Conservation (phyloP, 2,797 vertebrate genomes). For the Podarcis siculus region DNA sequence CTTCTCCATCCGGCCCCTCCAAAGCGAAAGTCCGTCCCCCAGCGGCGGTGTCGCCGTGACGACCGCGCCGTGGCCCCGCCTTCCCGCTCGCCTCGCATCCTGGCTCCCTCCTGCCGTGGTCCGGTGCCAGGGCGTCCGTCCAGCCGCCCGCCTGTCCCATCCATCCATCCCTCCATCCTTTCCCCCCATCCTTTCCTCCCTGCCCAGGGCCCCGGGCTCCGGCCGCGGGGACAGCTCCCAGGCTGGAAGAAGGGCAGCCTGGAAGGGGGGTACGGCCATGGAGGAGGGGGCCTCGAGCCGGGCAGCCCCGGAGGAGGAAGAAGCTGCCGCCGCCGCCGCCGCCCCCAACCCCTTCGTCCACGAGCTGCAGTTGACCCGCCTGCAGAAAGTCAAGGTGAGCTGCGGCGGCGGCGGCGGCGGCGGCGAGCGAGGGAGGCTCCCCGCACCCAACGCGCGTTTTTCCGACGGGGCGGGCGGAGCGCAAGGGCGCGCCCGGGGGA, state of each 20-base stretch:
- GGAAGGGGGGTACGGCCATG: slow-evolving; percentile 32
- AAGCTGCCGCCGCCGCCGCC: too few species aligned
- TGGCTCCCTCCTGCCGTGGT: not conserved
- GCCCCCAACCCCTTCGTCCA: slow-evolving; percentile 34
- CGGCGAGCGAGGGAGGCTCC: not conserved
- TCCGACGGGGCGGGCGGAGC: not conserved
- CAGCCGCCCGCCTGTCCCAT: not conserved
- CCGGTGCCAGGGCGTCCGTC: slow-evolving; percentile 18
- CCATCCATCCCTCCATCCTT: not conserved
- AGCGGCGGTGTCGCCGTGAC: slow-evolving; percentile 14
- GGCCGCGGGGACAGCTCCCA: slow-evolving; percentile 17
- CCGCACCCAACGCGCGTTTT: too few species aligned
- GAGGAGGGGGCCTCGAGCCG: slow-evolving; percentile 19
- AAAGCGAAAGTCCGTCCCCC: slow-evolving; percentile 31
- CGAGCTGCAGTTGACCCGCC: slow-evolving; percentile 2
- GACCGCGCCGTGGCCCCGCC: slow-evolving; percentile 28
- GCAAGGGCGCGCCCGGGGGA: not conserved
- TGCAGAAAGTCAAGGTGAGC: slow-evolving; percentile 29
- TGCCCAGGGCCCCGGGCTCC: not conserved
- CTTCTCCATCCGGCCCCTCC: slow-evolving; percentile 4
- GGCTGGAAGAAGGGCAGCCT: slow-evolving; percentile 19
- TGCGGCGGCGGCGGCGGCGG: not conserved
- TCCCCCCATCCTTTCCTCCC: not conserved
- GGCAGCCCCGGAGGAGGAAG: not conserved
- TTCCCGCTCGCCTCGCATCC: not conserved